phyloP scores from a whole-genome alignment of 2,888 invertebrate genomes.

The Euphydryas editha region DNA sequence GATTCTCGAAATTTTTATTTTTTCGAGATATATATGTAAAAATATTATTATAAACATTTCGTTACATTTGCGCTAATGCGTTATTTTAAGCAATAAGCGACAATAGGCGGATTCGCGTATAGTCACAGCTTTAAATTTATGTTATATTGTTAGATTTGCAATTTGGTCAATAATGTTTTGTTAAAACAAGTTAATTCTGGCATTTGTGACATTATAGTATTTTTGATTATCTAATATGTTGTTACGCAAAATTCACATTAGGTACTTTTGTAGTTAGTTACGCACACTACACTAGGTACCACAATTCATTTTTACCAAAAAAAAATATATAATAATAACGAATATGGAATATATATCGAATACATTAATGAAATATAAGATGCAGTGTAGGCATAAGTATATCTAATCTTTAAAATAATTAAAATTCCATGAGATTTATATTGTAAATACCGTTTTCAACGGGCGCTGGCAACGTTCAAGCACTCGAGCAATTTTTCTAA shows the following conservation, averaged over 20 bases:
- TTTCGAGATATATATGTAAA: no score
- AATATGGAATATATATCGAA: no score
- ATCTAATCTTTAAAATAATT: neutral
- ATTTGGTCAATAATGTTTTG: slow-evolving; percentile 1
- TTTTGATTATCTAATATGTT: neutral
- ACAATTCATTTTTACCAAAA: no score
- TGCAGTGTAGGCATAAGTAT: no score
- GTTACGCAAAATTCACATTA: neutral
- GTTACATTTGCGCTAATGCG: neutral
- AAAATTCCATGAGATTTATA: neutral
- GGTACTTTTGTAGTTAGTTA: no score
- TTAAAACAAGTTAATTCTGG: neutral
- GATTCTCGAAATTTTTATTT: neutral
- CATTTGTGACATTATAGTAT: neutral
- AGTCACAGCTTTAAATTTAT: neutral
- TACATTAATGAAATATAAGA: no score
- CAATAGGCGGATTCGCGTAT: neutral
- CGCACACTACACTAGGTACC: no score
- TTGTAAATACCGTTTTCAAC: neutral
- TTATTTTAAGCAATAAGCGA: neutral
- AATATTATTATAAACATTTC: no score
- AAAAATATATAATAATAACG: no score
- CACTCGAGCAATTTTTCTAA: slow-evolving; percentile 17
- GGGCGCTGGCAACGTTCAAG: slow-evolving; percentile 7
- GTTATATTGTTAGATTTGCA: neutral